Evolutionary conservation across 1,140 invertebrate species (phyloP), one percentile per base, ranked within the genome.

Genomic region (Telenomus remus): DNA sequence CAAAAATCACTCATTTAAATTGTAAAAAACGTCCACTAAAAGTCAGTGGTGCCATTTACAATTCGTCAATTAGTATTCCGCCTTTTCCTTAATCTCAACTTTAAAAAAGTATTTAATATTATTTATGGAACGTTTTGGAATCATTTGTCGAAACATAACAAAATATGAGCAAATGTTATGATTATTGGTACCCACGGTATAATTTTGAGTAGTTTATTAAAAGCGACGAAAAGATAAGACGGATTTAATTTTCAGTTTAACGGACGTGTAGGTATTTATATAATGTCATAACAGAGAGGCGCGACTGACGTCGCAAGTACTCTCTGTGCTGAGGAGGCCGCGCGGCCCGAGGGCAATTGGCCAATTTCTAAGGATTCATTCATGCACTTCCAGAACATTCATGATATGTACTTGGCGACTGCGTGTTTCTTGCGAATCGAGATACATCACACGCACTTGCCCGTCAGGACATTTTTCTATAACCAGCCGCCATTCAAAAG

Each of bases 281-380:
- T 60, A 69, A 60, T 71, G 44, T 64, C 51, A 56, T 70, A 49
- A 55, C 56, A 61, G 33, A 42, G 34, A 56, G 27, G 8, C 39
- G 42, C 48, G 42, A 15, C 39, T 47, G 44, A 54, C 16, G 48
- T 44, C 14, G 43, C 56, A 34, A 54, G 50, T 42, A 46, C 64
- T 76, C 9, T n/a, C n/a, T n/a, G n/a, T 9, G 37, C 51, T 50
- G 47, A 61, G 37, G 68, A 61, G 19, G 34, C 49, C 37, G 37
- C 60, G 59, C 37, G 34, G 47, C 61, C 51, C 44, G 37, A 69
- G 49, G 60, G 73, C 75, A 79, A 80, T 80, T 77, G 68, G 73
- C 71, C 73, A 77, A 77, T 79, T 77, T 77, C 74, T 79, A 71
- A 73, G 64, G 73, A 79, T 80, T 80, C 79, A 77, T 76, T 64